Conservation (phyloP, 2,888 invertebrate species). For the Hoplodrina ambigua region DNA sequence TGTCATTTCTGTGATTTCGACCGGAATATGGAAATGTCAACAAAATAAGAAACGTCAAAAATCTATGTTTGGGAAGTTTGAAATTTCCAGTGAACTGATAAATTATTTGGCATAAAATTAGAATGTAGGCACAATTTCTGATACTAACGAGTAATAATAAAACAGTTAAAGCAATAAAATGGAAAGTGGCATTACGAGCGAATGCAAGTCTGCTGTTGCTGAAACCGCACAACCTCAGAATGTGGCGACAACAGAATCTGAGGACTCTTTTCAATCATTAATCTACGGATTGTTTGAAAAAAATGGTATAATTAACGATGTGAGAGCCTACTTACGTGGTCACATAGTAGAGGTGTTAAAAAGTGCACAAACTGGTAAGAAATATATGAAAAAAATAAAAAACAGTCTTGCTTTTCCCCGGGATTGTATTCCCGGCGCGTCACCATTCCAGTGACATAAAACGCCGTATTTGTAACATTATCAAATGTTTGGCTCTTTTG, state of each 20-base stretch:
- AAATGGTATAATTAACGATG: slow-evolving; percentile 90
- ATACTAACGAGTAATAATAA: slow-evolving; percentile 19
- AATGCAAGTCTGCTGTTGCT: slow-evolving; percentile 42
- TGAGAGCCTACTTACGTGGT: slow-evolving; percentile 90
- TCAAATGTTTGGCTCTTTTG: slow-evolving; percentile 20
- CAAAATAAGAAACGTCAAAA: slow-evolving; percentile 73
- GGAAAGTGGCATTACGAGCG: slow-evolving; percentile 67
- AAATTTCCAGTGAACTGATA: slow-evolving; percentile 77
- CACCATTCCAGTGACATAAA: slow-evolving; percentile 4
- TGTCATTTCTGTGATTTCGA: slow-evolving; percentile 52
- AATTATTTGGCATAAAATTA: slow-evolving; percentile 63
- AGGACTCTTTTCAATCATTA: slow-evolving; percentile 90
- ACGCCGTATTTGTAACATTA: slow-evolving; percentile 19
- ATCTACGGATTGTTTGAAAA: slow-evolving; percentile 91
- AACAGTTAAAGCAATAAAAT: slow-evolving; percentile 68
- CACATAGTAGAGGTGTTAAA: slow-evolving; percentile 90
- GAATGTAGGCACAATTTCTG: slow-evolving; percentile 55
- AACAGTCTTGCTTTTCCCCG: neutral
- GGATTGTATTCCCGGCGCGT: neutral
- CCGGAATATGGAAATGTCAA: slow-evolving; percentile 75
- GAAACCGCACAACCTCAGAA: slow-evolving; percentile 65
- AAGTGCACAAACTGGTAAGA: slow-evolving; percentile 83
- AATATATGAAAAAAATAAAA: slow-evolving; percentile 14
- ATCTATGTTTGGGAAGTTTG: slow-evolving; percentile 81
- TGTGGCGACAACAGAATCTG: slow-evolving; percentile 68